A percentile compares a stretch with the other conserved stretches of the same genome.
Evolutionary conservation across 2,888 invertebrate genomes (phyloP).

Genomic region (Agrochola macilenta): DNA sequence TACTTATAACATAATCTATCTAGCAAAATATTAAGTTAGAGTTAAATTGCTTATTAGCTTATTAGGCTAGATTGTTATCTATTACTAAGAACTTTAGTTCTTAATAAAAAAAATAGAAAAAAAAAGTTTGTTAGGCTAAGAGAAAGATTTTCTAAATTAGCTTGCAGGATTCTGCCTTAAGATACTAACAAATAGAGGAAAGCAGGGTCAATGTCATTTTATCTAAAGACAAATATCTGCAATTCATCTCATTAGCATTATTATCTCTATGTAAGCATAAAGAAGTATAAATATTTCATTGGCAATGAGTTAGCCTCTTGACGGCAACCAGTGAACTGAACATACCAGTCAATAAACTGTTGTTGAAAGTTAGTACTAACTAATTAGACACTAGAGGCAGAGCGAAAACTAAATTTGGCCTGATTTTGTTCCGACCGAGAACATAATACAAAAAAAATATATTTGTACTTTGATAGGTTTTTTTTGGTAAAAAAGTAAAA

Average conservation of each 20-base stretch:
- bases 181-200: neutral
- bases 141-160: neutral
- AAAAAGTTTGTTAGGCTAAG: neutral
- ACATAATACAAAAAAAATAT: neutral
- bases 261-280: too few species aligned
- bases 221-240: slow-evolving; percentile 16
- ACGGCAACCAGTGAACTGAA: neutral
- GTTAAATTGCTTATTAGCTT: too few species aligned
- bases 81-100: too few species aligned
- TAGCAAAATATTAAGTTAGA: too few species aligned
- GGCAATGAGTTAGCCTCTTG: neutral
- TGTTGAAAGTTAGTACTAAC: neutral
- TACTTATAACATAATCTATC: too few species aligned
- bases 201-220: slow-evolving; percentile 14
- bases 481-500: too few species aligned
- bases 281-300: slow-evolving; percentile 1
- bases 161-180: neutral
- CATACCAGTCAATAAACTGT: neutral
- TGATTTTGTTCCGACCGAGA: too few species aligned
- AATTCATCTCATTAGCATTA: slow-evolving; percentile 9
- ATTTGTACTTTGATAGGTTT: neutral
- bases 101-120: too few species aligned
- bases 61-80: too few species aligned
- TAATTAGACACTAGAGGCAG: too few species aligned
- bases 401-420: too few species aligned